A percentile compares a stretch with the other conserved stretches of the same genome.
These are phyloP conservation scores for Bombylius discolor DNA, from an alignment of 2,888 invertebrate species.

Conservation along the genomic window DNA sequence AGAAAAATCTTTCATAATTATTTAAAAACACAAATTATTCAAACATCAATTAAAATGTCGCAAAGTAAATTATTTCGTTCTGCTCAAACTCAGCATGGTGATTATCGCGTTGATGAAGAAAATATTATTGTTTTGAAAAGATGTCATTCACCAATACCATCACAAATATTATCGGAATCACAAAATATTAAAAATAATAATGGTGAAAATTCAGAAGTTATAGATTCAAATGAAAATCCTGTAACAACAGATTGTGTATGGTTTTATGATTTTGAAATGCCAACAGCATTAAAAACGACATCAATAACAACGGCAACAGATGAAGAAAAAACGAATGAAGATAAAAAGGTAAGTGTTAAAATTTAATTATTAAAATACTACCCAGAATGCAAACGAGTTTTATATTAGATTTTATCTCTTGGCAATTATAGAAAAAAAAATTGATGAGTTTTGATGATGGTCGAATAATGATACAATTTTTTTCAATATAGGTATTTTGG, in stretches of 20 bases:
- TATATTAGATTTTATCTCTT: too few relatives aligned
- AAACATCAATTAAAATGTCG: constrained; percentile 6
- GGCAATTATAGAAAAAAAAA: too few relatives aligned
- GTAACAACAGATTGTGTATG: constrained; percentile 5
- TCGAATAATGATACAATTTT: too few relatives aligned
- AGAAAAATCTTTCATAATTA: too few relatives aligned
- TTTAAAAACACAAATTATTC: neutral
- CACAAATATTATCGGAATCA: constrained; percentile 13
- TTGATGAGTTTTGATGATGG: too few relatives aligned
- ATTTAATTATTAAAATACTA: too few relatives aligned
- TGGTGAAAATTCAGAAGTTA: constrained; percentile 26
- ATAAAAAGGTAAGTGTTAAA: constrained; percentile 4
- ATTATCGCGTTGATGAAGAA: constrained; percentile 22
- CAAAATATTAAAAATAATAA: constrained; percentile 23
- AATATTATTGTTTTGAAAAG: constrained; percentile 26
- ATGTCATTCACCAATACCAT: constrained; percentile 13
- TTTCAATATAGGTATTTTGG: too few relatives aligned
- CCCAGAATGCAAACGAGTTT: too few relatives aligned
- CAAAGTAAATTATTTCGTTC: constrained; percentile 16
- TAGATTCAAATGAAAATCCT: neutral
- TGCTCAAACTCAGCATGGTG: constrained; percentile 27
- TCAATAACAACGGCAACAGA: neutral
- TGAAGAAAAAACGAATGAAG: neutral
- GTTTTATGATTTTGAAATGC: constrained; percentile 8
- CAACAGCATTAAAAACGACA: neutral